Conservation (phyloP, 2,888 invertebrate species). For the Drosophila meridionalis region DNA sequence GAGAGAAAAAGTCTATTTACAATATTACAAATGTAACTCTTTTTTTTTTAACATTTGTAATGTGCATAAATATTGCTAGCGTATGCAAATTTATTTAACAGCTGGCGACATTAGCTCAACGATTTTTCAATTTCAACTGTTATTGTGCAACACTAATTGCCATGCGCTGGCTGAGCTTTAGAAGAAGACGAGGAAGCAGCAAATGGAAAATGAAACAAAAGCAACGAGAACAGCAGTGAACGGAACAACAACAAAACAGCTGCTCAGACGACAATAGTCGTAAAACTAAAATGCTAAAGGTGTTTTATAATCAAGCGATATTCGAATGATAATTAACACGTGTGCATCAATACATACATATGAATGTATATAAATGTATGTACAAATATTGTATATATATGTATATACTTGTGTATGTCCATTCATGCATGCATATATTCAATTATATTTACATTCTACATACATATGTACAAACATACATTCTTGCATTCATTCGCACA, state of each 20-base stretch:
- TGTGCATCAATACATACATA: background rate
- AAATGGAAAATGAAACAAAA: conserved; percentile 1
- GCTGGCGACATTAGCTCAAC: conserved; percentile 35
- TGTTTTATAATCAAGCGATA: conserved; percentile 48
- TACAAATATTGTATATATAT: background rate
- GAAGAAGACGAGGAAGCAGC: conserved; percentile 1
- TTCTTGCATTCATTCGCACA: too few relatives aligned
- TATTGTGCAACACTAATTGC: conserved; percentile 24
- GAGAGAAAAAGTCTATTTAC: background rate
- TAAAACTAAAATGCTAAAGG: conserved; percentile 44
- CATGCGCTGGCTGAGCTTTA: conserved; percentile 1
- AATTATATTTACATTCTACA: too few relatives aligned
- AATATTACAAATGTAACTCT: conserved; percentile 18
- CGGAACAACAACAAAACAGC: conserved; percentile 26
- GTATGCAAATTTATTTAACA: conserved; percentile 45
- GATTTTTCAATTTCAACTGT: conserved; percentile 33
- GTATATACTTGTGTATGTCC: too few relatives aligned
- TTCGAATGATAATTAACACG: conserved; percentile 11
- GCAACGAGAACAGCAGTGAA: conserved; percentile 8
- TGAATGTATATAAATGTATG: background rate
- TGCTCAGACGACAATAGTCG: conserved; percentile 21
- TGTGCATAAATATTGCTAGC: conserved; percentile 18
- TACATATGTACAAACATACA: too few relatives aligned
- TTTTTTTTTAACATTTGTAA: conserved; percentile 7
- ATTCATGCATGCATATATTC: too few relatives aligned